Base-by-base conservation (phyloP, 2,113 vertebrate genomes). In the Talpa occidentalis region DNA sequence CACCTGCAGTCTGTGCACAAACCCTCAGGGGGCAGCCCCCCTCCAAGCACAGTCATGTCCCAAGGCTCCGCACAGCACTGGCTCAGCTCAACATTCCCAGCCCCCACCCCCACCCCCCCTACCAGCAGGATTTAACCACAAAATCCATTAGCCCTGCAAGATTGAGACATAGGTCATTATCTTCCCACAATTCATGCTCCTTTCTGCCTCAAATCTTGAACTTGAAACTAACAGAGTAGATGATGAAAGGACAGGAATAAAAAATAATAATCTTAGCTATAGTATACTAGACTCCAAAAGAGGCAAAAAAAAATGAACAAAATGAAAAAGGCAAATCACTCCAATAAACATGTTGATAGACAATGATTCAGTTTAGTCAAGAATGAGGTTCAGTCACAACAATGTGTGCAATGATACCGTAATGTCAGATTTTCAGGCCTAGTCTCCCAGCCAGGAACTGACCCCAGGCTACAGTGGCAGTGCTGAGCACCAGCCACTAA, bases 1-100 rank as follows among this genome's bases (percentile, higher is more conserved):
- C 81, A 74, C 72, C 95, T 85, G 88, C 88, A 80, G 83, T 40
- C 69, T 30, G 28, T 21, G 10, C 37, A 74, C 14, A 78, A 95
- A 96, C 72, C 56, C 17, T 30, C 69, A 30, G 9, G 28, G 35
- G 40, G 59, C 28, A 24, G 44, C 42, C 47, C 30, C 72, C 26
- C 64, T 5, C 2, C 64, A 59, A n/a, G 11, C n/a, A 1, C n/a
- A 37, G 2, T 26, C 44, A 14, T 12, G 0, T 17, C 21, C 5
- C 1, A 2, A 42, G 44, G n/a, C 44, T 4, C 4, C 16, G 0
- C 9, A 21, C 0, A 21, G 28, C 30, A 2, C 16, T 16, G 72
- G 12, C n/a, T 67, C 0, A 37, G 54, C 6, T 90, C 22, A n/a
- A 0, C 11, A 4, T 40, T 67, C 3, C 44, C 56, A 6, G 10